These are phyloP conservation scores for Nycteola revayana DNA, from an alignment of 2,888 invertebrate genomes.

Conservation along the genomic window DNA sequence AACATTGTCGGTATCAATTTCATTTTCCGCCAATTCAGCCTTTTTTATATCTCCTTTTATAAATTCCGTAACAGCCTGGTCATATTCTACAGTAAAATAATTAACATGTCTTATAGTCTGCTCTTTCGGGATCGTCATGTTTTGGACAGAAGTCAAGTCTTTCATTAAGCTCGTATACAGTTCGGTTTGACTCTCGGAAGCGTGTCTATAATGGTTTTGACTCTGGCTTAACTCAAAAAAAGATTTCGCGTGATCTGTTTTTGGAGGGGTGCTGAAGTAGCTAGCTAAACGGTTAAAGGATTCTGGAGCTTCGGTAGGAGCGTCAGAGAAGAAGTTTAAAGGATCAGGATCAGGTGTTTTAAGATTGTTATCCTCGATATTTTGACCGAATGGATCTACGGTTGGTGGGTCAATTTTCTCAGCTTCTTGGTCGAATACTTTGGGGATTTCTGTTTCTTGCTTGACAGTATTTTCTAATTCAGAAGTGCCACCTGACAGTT, in stretches of 20 bases:
- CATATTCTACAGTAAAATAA: slow-evolving; percentile 62
- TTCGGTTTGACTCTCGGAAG: slow-evolving; percentile 15
- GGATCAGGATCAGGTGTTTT: too few species aligned
- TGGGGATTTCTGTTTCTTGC: too few species aligned
- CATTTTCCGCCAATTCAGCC: slow-evolving; percentile 22
- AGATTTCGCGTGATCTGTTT: slow-evolving; percentile 67
- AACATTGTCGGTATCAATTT: slow-evolving; percentile 9
- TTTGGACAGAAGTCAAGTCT: slow-evolving; percentile 56
- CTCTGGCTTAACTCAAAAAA: slow-evolving; percentile 78
- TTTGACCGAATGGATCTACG: too few species aligned
- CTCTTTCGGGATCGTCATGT: slow-evolving; percentile 43
- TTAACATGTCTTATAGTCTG: slow-evolving; percentile 55
- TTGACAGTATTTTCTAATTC: too few species aligned
- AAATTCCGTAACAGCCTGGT: slow-evolving; percentile 26
- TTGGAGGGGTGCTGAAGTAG: slow-evolving; percentile 63
- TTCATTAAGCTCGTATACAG: slow-evolving; percentile 47
- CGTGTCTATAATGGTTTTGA: slow-evolving; percentile 68
- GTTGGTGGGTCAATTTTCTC: too few species aligned
- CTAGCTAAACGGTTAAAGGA: slow-evolving; percentile 65
- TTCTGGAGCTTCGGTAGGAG: slow-evolving; percentile 28
- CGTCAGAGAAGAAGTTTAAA: slow-evolving; percentile 51
- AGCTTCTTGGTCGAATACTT: too few species aligned
- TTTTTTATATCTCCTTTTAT: slow-evolving; percentile 19
- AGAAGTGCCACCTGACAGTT: not conserved
- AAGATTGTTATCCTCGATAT: too few species aligned